A percentile compares a stretch with the other conserved stretches of the same genome.
These are phyloP conservation scores for Pogonomyrmex californicus DNA, from an alignment of 1,140 invertebrate genomes.

Conservation along the genomic window DNA sequence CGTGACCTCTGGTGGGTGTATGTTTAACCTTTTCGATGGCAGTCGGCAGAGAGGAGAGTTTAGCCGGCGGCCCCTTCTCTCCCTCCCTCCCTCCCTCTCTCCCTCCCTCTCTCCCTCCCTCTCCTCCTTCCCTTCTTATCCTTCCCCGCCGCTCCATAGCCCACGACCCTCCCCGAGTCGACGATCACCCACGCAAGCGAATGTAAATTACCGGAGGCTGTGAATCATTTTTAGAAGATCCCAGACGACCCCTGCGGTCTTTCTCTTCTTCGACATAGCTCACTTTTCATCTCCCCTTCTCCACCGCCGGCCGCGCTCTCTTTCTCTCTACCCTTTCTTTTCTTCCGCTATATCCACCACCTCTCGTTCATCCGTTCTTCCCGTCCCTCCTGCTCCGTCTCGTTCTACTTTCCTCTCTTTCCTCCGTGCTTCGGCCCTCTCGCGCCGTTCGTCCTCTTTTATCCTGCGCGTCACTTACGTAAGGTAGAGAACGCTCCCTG, in stretches of 20 bases:
- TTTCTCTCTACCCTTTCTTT: conserved; percentile 32
- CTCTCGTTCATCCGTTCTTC: conserved; percentile 31
- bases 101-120: background rate
- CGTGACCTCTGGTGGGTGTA: conserved; percentile 84
- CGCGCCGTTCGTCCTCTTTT: conserved; percentile 46
- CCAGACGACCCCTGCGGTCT: conserved; percentile 74
- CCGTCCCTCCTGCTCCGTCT: conserved; percentile 60
- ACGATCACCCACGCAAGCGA: conserved; percentile 86
- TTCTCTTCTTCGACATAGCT: conserved; percentile 69
- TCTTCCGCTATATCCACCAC: conserved; percentile 59
- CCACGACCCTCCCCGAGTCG: conserved; percentile 60
- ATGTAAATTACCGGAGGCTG: conserved; percentile 84
- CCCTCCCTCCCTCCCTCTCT: background rate
- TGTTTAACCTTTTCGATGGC: conserved; percentile 86
- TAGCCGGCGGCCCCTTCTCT: conserved; percentile 64
- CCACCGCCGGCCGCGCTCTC: background rate
- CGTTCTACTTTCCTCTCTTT: conserved; percentile 47
- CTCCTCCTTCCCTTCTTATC: background rate
- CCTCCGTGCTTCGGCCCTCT: conserved; percentile 23
- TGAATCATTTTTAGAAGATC: conserved; percentile 86
- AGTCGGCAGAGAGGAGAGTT: conserved; percentile 76
- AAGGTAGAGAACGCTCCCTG: conserved; percentile 77
- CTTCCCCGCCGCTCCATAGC: background rate
- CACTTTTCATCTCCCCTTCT: conserved; percentile 42
- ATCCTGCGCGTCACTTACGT: conserved; percentile 62